Base-by-base conservation (phyloP, 2,888 invertebrate species). In the Rhorus exstirpatorius region DNA sequence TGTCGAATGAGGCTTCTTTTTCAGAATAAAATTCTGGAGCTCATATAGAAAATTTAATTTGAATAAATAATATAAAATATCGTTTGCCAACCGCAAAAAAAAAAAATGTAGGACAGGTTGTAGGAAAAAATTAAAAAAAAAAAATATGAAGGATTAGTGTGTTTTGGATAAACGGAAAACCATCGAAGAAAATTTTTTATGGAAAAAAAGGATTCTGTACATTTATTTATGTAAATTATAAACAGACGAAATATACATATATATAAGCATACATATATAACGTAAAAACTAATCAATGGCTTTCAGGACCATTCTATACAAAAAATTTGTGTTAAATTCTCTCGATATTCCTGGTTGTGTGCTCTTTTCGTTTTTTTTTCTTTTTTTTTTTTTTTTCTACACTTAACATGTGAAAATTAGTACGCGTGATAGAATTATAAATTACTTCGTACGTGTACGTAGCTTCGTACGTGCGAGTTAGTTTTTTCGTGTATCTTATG, bases 201-300 rank as follows among this genome's bases (percentile, higher is more conserved):
- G 53, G 44, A 44, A 58, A 84, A 87, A 86, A 87, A 90, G 88
- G 79, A 71, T 86, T 90, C 91, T 92, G 92, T 91, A 92, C 92
- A 91, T 91, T 90, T 91, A 91, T 92, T 91, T 90, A 91, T 61
- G 83, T 91, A 90, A 90, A 91, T 90, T 86, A 87, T 86, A 83
- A 79, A 85, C 80, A 77, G 53, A 76, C 19, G 68, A 72, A 58
- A n/a, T n/a, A n/a, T n/a, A n/a, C n/a, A n/a, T n/a, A n/a, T n/a
- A n/a, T n/a, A n/a, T n/a, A n/a, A n/a, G n/a, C n/a, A 82, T 65
- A 71, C 26, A 78, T 68, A 60, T 26, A 78, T 55, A 76, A 74
- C 60, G 44, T 74, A 74, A 68, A 24, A 68, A 60, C 67, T 79
- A 79, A 71, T 60, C 21, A 60, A 67, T 67, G 72, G 67, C 60